Base-by-base conservation (phyloP, 2,888 invertebrate genomes). In the Notodonta ziczac region DNA sequence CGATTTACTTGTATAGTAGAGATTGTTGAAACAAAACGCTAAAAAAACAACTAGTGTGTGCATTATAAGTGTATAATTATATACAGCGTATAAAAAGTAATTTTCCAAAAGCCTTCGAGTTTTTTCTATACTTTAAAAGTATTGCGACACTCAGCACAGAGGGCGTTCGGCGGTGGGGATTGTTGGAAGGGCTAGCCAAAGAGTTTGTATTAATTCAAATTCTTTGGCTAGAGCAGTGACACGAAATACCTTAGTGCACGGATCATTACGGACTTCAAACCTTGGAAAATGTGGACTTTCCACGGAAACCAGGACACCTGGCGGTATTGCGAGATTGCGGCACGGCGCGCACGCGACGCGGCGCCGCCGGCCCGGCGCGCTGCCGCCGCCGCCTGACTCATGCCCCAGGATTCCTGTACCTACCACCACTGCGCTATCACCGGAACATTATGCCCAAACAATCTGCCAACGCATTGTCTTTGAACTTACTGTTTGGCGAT, bases 401-500 rank as follows among this genome's bases (percentile, higher is more conserved):
- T 84, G 88, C 82, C 75, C 83, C 73, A 83, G 90, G 90, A 91
- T 88, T 91, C 88, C 84, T 83, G 90, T 84, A 84, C 83, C 77
- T 73, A 75, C 76, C 69, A 81, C 79, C 72, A 74, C 70, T 77
- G 81, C 82, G 87, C 84, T 87, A 87, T 83, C 85, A 81, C 80
- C 77, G 80, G 80, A 86, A 85, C 82, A 87, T 87, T 90, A 89
- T 90, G 85, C 86, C 87, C 89, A 91, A 90, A 90, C 85, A 86
- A 88, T 89, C 91, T 88, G 88, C 90, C 89, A 90, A 90, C 90
- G 90, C 91, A 90, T 90, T 91, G 90, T 90, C 89, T 90, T 89
- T 89, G 87, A 88, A 88, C 89, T 90, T 86, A 90, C 86, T 88
- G 87, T 87, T 82, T 78, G 73, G 77, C 82, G 83, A 89, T 90